Evolutionary conservation across 1,140 invertebrate species (phyloP), one percentile per base, ranked within the genome.

Genomic region (Octopus bimaculoides): DNA sequence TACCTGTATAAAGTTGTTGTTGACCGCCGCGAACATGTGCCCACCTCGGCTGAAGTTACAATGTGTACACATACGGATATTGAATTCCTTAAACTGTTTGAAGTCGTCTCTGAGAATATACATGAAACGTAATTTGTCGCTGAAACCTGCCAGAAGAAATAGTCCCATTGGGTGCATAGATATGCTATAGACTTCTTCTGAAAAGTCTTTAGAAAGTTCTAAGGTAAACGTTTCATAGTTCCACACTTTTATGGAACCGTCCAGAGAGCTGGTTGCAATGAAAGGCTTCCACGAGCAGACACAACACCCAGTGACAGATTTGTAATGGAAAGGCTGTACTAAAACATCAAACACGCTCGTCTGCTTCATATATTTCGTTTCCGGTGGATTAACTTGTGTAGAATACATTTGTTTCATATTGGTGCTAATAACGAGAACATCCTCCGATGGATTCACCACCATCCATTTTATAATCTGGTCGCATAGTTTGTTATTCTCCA

Each of bases 101-200:
- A 71, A 20, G 66, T 71, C 66, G 26, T 71, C 66, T 71, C 26
- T 71, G 5, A 71, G 66, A 71, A 71, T 71, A 20, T 71, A 71
- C 66, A 71, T 71, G 26, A 71, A 14, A 71, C 26, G 26, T n/a
- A 71, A 20, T 71, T 17, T 71, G 14, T 71, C 66, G 66, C 17
- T 71, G 17, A 71, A 14, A 6, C 66, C 66, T 6, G 66, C 66
- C 14, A 71, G 26, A 71, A 71, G 66, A 71, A 71, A 71, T 6
- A 71, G 26, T n/a, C 66, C 66, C 66, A 71, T 71, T 5, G 66
- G 66, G 66, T 71, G 66, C 5, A 71, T 71, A 10, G 66, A 71
- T n/a, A 71, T 71, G 66, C 66, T 71, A 5, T 71, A 20, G 4
- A 71, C 66, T 8, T 14, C 7, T 6, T 6, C 66, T 6, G 26